Evolutionary conservation across 2,888 invertebrate genomes (phyloP), one percentile per base, ranked within the genome.

Genomic region (Cosmia pyralina): DNA sequence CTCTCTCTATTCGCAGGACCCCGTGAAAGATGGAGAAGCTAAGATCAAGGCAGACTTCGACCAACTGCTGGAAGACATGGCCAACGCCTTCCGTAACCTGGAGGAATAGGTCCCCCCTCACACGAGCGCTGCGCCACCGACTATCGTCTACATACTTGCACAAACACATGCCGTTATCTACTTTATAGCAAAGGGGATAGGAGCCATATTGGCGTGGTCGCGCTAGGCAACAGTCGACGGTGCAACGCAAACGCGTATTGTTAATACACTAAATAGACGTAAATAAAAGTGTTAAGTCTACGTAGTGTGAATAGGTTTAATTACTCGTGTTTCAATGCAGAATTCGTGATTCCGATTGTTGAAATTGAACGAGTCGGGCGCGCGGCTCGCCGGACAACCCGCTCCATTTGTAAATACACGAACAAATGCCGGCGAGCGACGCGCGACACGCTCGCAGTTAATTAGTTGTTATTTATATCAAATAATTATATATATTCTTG

Each of bases 31-130:
- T 88, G 99, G 99, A 72, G 99, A 99, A 94, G 97, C 98, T 19
- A 99, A 99, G 96, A 99, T 99, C 95, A 98, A 98, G 95, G 98
- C 98, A 63, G 99, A 99, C 92, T 99, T 98, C 94, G 99, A 99
- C 93, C 99, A 99, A 91, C 96, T 99, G 72, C 97, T 99, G 89
- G 99, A 99, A 95, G 99, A 99, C 93, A 99, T 99, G 97, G 98
- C 99, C 89, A 98, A 98, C 92, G 98, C 99, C 88, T 99, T 99
- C 97, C 98, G 99, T 95, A 99, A 99, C 97, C 97, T 99, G 92
- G 99, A 99, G 97, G 99, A 99, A 96, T 99, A 98, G 97, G 87
- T 89, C 13, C 19, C 22, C 38, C 11, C 15, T 1, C 41, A 52
- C 71, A 28, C 48, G 22, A 17, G 28, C n/a, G 15, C 22, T 17